Percentiles rank a stretch among this genome's conserved stretches.
Conservation (phyloP, 2,113 vertebrate genomes). For the Onychorhynchus coronatus region DNA sequence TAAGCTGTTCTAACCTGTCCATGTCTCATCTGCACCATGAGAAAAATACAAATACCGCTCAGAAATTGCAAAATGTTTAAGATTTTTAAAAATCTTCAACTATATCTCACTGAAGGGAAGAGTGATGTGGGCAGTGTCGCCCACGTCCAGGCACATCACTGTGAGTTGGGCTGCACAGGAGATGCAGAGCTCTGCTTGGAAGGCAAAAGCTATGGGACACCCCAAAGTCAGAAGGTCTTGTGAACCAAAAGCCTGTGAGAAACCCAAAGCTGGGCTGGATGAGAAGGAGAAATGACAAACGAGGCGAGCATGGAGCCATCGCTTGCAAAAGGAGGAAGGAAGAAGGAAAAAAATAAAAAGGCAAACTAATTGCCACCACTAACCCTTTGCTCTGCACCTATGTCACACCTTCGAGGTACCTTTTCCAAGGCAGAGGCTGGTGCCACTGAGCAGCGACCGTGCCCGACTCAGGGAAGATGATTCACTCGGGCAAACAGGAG, state of each 20-base stretch:
- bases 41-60: background rate
- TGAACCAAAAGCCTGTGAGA: background rate
- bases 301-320: background rate
- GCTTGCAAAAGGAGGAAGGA: background rate
- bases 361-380: background rate
- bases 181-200: background rate
- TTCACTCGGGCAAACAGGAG: conserved; percentile 44
- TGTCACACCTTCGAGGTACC: background rate
- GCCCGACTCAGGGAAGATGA: background rate
- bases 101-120: background rate
- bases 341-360: background rate
- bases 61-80: background rate
- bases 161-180: fast-evolving
- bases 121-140: background rate
- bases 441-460: background rate
- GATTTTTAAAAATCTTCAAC: fast-evolving
- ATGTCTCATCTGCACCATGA: fast-evolving
- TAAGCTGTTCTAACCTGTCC: background rate
- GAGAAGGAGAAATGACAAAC: background rate
- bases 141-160: fast-evolving
- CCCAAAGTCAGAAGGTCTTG: background rate
- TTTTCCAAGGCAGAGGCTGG: background rate
- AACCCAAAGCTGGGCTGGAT: fast-evolving
- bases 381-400: background rate
- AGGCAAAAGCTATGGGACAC: background rate